A percentile compares a stretch with the other conserved stretches of the same genome.
These are phyloP conservation scores for Siphonodentalium dalli DNA, from an alignment of 2,888 invertebrate species.

Conservation along the genomic window DNA sequence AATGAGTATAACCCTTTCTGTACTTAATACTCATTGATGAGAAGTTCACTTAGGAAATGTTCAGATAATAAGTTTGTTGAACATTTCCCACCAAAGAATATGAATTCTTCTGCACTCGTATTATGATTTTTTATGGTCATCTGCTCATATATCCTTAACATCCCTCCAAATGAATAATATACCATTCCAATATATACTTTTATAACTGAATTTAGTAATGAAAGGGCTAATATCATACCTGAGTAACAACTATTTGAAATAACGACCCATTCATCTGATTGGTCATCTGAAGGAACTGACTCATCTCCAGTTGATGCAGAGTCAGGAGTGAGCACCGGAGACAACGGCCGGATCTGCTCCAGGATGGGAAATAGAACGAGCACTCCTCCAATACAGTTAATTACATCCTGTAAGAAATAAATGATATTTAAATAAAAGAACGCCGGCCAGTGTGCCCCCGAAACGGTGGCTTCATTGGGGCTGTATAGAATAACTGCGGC, in stretches of 20 bases:
- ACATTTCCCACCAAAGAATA: too few species aligned
- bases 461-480: too few species aligned
- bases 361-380: slow-evolving; percentile 71
- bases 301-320: slow-evolving; percentile 12
- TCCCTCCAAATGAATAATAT: too few species aligned
- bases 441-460: too few species aligned
- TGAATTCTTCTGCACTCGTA: too few species aligned
- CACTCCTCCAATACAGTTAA: slow-evolving; percentile 73
- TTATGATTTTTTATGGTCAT: too few species aligned
- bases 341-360: slow-evolving; percentile 61
- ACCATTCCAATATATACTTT: not conserved
- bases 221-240: slow-evolving; percentile 34
- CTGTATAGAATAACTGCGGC: too few species aligned
- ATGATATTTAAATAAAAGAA: not conserved
- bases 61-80: too few species aligned
- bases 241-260: slow-evolving; percentile 68
- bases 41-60: too few species aligned
- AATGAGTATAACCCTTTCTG: too few species aligned
- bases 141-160: too few species aligned
- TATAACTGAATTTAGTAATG: not conserved
- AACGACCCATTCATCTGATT: slow-evolving; percentile 70
- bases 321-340: slow-evolving; percentile 14
- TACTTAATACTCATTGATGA: too few species aligned
- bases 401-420: slow-evolving; percentile 51
- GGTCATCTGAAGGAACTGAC: slow-evolving; percentile 7